Percentiles rank a stretch among this genome's conserved stretches.
Evolutionary conservation across 2,797 vertebrate species (phyloP).

Genomic region (Amblyraja radiata): DNA sequence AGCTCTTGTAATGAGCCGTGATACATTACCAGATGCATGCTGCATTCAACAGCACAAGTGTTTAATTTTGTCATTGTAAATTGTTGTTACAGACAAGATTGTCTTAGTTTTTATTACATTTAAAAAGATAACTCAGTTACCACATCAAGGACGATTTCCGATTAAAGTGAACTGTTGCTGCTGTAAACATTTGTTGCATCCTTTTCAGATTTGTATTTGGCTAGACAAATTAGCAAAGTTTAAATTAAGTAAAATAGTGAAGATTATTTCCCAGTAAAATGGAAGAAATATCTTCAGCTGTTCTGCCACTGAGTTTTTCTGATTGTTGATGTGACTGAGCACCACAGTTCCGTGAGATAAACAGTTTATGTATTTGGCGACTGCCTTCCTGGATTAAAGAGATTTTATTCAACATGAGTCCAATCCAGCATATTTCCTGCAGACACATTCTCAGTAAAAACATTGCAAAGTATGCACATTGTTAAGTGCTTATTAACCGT

Average conservation of each 20-base stretch:
- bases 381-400: not conserved
- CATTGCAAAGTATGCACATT: not conserved
- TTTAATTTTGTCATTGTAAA: conserved; percentile 42
- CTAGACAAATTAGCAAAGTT: not conserved
- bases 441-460: not conserved
- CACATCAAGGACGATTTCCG: not conserved
- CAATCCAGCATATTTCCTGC: not conserved
- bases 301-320: not conserved
- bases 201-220: not conserved
- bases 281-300: not conserved
- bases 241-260: not conserved
- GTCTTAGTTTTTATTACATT: conserved; percentile 8
- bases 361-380: not conserved
- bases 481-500: not conserved
- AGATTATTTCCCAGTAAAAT: not conserved
- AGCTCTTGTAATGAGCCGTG: conserved; percentile 42
- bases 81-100: conserved; percentile 27
- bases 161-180: not conserved
- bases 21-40: conserved; percentile 45
- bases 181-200: not conserved
- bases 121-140: conserved; percentile 42
- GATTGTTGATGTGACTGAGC: not conserved
- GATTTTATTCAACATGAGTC: not conserved
- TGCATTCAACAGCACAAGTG: conserved; percentile 38
- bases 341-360: not conserved